Conservation (phyloP, 2,888 invertebrate species). For the Diplolepis rosae region DNA sequence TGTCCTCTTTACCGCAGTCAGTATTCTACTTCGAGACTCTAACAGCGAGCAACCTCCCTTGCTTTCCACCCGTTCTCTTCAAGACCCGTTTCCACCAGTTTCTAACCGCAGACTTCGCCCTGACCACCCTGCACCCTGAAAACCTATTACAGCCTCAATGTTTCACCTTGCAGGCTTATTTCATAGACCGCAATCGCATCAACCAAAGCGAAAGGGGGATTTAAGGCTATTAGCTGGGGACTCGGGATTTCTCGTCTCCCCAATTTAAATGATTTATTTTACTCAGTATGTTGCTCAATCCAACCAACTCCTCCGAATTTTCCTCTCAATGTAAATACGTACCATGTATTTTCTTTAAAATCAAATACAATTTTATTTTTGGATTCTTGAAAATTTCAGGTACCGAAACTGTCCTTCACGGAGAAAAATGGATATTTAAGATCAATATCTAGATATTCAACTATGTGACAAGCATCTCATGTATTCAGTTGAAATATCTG, state of each 20-base stretch:
- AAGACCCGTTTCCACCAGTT: conserved; percentile 29
- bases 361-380: too few relatives aligned
- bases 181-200: conserved; percentile 62
- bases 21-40: neutral
- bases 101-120: conserved; percentile 54
- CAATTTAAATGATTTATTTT: conserved; percentile 62
- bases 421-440: too few relatives aligned
- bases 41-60: neutral
- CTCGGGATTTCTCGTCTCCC: conserved; percentile 56
- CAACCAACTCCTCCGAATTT: neutral
- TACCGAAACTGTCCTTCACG: neutral
- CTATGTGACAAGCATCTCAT: too few relatives aligned
- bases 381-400: too few relatives aligned
- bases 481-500: too few relatives aligned
- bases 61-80: conserved; percentile 2
- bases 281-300: conserved; percentile 17
- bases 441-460: too few relatives aligned
- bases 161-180: conserved; percentile 63
- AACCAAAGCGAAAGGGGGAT: conserved; percentile 42
- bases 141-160: conserved; percentile 61
- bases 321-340: neutral
- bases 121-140: conserved; percentile 48
- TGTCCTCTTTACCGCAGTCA: neutral
- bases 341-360: too few relatives aligned
- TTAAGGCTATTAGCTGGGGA: conserved; percentile 58